Percentiles rank a stretch among this genome's conserved stretches.
Conservation (phyloP, 2,113 vertebrate species). For the Cinclus mexicanus region DNA sequence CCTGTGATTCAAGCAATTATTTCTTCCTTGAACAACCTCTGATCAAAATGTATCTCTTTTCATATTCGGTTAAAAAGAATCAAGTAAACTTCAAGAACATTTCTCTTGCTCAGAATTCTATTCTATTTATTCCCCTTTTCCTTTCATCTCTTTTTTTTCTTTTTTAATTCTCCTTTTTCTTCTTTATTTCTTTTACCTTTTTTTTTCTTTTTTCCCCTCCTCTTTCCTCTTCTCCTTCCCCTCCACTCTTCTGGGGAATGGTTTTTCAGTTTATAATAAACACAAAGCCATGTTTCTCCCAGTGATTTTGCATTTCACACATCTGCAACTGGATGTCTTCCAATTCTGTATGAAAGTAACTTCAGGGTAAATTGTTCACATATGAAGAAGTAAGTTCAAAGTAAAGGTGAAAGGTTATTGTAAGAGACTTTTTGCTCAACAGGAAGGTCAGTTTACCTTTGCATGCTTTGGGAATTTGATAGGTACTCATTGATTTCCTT, state of each 20-base stretch:
- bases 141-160: fast-evolving
- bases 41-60: background rate
- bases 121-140: background rate
- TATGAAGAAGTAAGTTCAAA: background rate
- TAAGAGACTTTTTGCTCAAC: background rate
- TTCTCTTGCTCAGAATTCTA: background rate
- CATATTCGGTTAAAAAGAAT: background rate
- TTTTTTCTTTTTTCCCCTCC: too few species aligned
- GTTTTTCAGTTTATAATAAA: background rate
- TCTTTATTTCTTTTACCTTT: fast-evolving
- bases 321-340: background rate
- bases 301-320: background rate
- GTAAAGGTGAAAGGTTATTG: background rate
- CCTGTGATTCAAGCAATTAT: background rate
- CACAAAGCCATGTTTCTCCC: background rate
- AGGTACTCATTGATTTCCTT: background rate
- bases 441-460: background rate
- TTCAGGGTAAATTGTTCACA: background rate
- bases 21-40: background rate
- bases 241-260: background rate
- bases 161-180: fast-evolving
- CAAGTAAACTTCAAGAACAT: background rate
- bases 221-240: background rate
- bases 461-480: background rate
- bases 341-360: background rate